A percentile compares a stretch with the other conserved stretches of the same genome.
Conservation (phyloP, 2,113 vertebrate species). For the Scatophagus argus region DNA sequence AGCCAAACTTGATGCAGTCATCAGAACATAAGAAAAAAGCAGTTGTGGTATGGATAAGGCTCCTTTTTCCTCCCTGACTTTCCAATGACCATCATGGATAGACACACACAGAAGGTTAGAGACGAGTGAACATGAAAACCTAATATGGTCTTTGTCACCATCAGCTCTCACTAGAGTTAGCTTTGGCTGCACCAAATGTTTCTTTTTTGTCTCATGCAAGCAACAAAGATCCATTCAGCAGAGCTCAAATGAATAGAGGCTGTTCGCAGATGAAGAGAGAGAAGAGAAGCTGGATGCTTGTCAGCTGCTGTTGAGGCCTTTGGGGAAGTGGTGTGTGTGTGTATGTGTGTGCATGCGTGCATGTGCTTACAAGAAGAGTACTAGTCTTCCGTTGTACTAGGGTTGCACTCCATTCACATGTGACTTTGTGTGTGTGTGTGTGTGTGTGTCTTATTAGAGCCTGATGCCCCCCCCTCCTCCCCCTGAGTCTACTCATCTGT, state of each 20-base stretch:
- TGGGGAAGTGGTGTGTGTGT: not conserved
- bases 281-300: constrained; percentile 43
- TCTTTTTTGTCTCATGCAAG: constrained; percentile 22
- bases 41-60: too few species aligned
- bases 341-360: not conserved
- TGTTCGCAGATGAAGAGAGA: constrained; percentile 30
- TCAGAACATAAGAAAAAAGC: not conserved
- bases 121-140: not conserved
- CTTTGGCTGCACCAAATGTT: constrained; percentile 45
- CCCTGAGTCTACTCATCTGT: constrained; percentile 28
- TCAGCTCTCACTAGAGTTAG: constrained; percentile 23
- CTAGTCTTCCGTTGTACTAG: constrained; percentile 27
- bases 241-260: constrained; percentile 23
- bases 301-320: constrained; percentile 45
- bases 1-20: constrained; percentile 24
- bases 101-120: not conserved
- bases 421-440: constrained; percentile 9
- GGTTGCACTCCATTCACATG: constrained; percentile 12
- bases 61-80: not conserved
- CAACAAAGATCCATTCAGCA: constrained; percentile 60
- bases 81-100: too few species aligned
- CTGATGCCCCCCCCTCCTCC: not conserved
- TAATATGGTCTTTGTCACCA: not conserved
- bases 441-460: constrained; percentile 5
- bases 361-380: not conserved